Percentiles rank a stretch among this genome's conserved stretches.
Evolutionary conservation across 2,888 invertebrate genomes (phyloP).

Genomic region (Eilema depressum): DNA sequence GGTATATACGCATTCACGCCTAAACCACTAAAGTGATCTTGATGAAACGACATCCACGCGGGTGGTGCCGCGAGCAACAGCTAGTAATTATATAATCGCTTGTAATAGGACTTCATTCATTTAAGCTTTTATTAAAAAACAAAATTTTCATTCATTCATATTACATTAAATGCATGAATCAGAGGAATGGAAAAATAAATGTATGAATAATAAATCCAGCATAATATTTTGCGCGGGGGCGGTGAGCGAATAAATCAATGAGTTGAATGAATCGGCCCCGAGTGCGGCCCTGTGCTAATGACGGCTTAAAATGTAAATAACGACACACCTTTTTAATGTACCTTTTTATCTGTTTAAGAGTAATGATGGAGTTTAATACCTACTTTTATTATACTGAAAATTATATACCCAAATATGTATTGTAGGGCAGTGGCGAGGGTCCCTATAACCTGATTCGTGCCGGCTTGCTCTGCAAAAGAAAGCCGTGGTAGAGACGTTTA

Average conservation of each 20-base stretch:
- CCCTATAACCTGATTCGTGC: too few species aligned
- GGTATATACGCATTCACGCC: too few species aligned
- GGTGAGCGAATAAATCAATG: conserved; percentile 55
- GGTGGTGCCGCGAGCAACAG: too few species aligned
- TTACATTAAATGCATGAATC: conserved; percentile 39
- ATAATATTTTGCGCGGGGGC: conserved; percentile 56
- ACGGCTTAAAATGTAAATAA: conserved; percentile 63
- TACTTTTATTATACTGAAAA: not conserved
- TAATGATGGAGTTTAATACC: conserved; percentile 1
- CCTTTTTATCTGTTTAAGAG: conserved; percentile 13
- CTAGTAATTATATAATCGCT: not conserved
- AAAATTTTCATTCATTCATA: conserved; percentile 14
- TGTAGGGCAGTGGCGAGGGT: too few species aligned
- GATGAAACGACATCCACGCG: too few species aligned
- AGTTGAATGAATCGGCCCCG: conserved; percentile 48
- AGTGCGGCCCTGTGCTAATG: conserved; percentile 56
- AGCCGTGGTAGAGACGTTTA: too few species aligned
- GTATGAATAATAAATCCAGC: conserved; percentile 57
- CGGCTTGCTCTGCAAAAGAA: too few species aligned
- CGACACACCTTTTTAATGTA: conserved; percentile 30
- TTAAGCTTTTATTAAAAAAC: not conserved
- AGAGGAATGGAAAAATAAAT: conserved; percentile 43
- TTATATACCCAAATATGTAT: not conserved
- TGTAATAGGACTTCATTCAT: not conserved
- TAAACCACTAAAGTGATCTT: too few species aligned